Evolutionary conservation across 2,113 vertebrate species (phyloP).

Genomic region (Mohoua ochrocephala): DNA sequence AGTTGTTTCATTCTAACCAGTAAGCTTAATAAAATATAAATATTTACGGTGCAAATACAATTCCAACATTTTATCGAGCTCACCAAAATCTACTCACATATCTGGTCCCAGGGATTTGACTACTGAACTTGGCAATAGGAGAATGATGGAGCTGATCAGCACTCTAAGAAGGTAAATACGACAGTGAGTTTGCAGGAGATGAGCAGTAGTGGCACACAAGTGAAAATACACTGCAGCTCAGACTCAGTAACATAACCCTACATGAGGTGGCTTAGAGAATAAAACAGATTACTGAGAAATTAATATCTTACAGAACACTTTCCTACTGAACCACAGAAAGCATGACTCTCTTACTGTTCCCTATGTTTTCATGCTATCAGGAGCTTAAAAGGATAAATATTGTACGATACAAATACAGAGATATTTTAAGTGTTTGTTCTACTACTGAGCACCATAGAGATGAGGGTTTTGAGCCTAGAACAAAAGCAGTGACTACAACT

Average conservation of each 20-base stretch:
- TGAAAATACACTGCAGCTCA: background rate
- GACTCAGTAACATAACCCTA: background rate
- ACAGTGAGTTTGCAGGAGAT: background rate
- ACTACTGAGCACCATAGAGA: background rate
- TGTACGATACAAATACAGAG: background rate
- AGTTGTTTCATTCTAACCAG: background rate
- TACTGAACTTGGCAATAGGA: background rate
- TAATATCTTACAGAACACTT: background rate
- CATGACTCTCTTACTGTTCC: background rate
- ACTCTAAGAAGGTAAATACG: background rate
- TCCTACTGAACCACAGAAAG: background rate
- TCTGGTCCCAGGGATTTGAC: background rate
- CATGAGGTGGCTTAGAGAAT: background rate
- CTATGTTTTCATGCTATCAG: background rate
- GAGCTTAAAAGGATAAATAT: background rate
- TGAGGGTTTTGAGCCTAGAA: background rate
- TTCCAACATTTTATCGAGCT: background rate
- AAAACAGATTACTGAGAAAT: background rate
- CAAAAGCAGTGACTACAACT: background rate
- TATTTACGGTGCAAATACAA: background rate
- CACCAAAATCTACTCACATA: background rate
- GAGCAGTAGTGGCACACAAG: background rate
- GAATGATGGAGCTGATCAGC: background rate
- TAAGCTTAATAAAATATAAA: background rate
- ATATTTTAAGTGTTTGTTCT: background rate